Percentiles rank a stretch among this genome's conserved stretches.
These are phyloP conservation scores for Syngnathoides biaculeatus DNA, from an alignment of 2,113 vertebrate genomes.

Conservation along the genomic window DNA sequence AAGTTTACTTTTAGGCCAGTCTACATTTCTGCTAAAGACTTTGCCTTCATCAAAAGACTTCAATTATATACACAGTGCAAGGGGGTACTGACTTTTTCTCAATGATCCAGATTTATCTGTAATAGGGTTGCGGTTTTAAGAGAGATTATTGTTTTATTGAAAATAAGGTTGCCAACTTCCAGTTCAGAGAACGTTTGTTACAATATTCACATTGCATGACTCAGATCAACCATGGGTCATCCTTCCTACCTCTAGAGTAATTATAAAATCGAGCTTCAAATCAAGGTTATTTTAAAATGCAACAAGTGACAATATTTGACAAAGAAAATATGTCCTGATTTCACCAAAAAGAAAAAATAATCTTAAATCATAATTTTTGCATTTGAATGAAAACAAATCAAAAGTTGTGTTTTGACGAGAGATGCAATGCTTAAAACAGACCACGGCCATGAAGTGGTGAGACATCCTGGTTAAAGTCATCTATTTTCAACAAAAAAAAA, in stretches of 20 bases:
- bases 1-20: slow-evolving; percentile 17
- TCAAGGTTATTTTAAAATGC: neutral
- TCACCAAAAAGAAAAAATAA: neutral
- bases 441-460: too few relatives aligned
- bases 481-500: too few relatives aligned
- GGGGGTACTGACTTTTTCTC: slow-evolving; percentile 29
- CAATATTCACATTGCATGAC: neutral
- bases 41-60: slow-evolving; percentile 22
- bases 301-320: neutral
- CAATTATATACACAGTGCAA: slow-evolving; percentile 7
- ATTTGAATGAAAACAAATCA: too few relatives aligned
- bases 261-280: neutral
- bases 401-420: too few relatives aligned
- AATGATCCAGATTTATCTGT: slow-evolving; percentile 1
- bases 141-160: slow-evolving; percentile 10
- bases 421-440: too few relatives aligned
- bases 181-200: neutral
- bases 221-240: neutral
- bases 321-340: neutral
- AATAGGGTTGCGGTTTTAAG: slow-evolving; percentile 4
- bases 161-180: neutral
- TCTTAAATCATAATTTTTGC: too few relatives aligned
- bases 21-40: slow-evolving; percentile 4
- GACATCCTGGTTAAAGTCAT: too few relatives aligned
- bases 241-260: neutral